Percentiles rank a stretch among this genome's conserved stretches.
Conservation (phyloP, 2,888 invertebrate genomes). For the Epiblema foenella region DNA sequence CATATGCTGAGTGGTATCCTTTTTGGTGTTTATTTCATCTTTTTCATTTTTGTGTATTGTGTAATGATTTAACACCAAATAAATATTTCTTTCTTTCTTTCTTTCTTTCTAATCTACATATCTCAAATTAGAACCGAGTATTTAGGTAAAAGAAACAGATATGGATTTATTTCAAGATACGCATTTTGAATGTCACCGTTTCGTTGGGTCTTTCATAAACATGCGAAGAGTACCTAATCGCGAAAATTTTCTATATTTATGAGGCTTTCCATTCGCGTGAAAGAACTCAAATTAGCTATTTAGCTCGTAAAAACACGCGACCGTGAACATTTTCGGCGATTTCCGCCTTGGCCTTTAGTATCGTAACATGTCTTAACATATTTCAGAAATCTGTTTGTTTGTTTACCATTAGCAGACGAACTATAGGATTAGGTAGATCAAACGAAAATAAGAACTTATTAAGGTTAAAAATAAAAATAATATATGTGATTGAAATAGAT, state of each 20-base stretch:
- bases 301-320: conserved; percentile 30
- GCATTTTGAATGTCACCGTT: conserved; percentile 12
- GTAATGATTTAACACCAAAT: too few species aligned
- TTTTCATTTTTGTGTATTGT: too few species aligned
- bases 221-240: conserved; percentile 1
- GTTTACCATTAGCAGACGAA: not conserved
- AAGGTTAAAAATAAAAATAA: too few species aligned
- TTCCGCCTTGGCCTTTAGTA: conserved; percentile 4
- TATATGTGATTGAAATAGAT: too few species aligned
- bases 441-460: too few species aligned
- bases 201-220: conserved; percentile 2
- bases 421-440: not conserved
- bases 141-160: too few species aligned
- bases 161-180: too few species aligned
- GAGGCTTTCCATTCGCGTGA: conserved; percentile 24
- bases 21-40: too few species aligned
- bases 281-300: conserved; percentile 32
- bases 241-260: conserved; percentile 26
- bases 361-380: not conserved
- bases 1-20: too few species aligned
- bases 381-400: not conserved
- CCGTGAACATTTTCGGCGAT: conserved; percentile 19
- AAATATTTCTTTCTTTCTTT: too few species aligned
- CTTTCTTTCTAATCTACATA: too few species aligned
- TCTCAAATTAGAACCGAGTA: too few species aligned